Base-by-base conservation (phyloP, 1,140 invertebrate genomes). In the Arctopsyche grandis region DNA sequence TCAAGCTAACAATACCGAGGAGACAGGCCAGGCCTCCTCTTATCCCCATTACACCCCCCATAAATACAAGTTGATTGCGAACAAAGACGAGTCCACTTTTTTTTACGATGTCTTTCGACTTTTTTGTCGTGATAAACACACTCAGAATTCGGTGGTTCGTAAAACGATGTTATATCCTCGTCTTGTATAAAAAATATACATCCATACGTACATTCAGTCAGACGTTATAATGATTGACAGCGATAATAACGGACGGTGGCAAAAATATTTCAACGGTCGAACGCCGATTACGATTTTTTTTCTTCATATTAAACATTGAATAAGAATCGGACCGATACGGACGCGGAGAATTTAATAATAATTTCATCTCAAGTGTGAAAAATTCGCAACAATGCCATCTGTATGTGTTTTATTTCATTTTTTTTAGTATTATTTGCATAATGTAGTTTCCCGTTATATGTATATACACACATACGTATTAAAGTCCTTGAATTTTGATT, bases 21-120 rank as follows among this genome's bases (percentile, higher is more conserved):
- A 22, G n/a, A n/a, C n/a, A n/a, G n/a, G n/a, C n/a, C 69, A 71
- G 16, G 16, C 16, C 22, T 66, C 63, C n/a, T n/a, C n/a, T n/a
- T n/a, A 24, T 74, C 44, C 71, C 71, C 21, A n/a, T 46, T 74
- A 56, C 44, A 66, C 52, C 56, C n/a, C 58, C 26, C 74, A 76
- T 76, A 76, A 76, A 76, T 76, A 76, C 74, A 63, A 43, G 63
- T 76, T 76, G 74, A 76, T 76, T 63, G 74, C 58, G 26, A 24
- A 26, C 46, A 22, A 46, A 14, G 56, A n/a, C 52, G 73, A 46
- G 9, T 12, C 69, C 0, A 69, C 9, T 19, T 26, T 66, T 26
- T 26, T 4, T 26, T 66, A 12, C 24, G 63, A 12, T 0, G 26
- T 12, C 24, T 9, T 66, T 66, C 4, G 1, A 52, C 26, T 66